Percentiles rank a stretch among this genome's conserved stretches.
Conservation (phyloP, 2,888 invertebrate species). For the Polyploca ridens region DNA sequence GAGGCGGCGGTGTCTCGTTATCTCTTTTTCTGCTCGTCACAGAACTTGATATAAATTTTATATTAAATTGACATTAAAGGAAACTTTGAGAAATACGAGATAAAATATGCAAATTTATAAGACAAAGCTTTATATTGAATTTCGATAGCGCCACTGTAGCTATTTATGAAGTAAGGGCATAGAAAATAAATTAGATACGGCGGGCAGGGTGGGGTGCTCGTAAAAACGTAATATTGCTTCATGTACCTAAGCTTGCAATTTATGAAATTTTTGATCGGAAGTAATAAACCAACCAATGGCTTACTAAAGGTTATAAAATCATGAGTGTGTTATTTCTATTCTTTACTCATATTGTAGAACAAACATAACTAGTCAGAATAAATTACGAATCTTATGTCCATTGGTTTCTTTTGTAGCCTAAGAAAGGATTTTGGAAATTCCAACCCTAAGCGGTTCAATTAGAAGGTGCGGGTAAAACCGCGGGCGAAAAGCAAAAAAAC, state of each 20-base stretch:
- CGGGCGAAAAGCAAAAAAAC: too few species aligned
- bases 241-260: conserved; percentile 28
- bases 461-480: too few species aligned
- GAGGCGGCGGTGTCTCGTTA: conserved; percentile 65
- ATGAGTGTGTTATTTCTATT: too few species aligned
- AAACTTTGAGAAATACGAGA: conserved; percentile 44
- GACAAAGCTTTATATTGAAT: conserved; percentile 39
- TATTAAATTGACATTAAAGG: conserved; percentile 61
- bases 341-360: too few species aligned
- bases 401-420: too few species aligned
- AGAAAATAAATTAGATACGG: conserved; percentile 20
- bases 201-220: neutral
- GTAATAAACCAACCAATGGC: neutral
- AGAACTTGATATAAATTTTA: conserved; percentile 59
- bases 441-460: too few species aligned
- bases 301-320: too few species aligned
- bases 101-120: conserved; percentile 48
- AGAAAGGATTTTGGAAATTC: too few species aligned
- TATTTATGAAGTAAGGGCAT: conserved; percentile 28
- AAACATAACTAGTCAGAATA: too few species aligned
- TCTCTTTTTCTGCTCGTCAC: conserved; percentile 70
- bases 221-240: conserved; percentile 35
- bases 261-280: conserved; percentile 26
- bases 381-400: too few species aligned
- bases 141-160: conserved; percentile 33